phyloP scores from a whole-genome alignment of 2,797 vertebrate genomes.

The Erithacus rubecula region DNA sequence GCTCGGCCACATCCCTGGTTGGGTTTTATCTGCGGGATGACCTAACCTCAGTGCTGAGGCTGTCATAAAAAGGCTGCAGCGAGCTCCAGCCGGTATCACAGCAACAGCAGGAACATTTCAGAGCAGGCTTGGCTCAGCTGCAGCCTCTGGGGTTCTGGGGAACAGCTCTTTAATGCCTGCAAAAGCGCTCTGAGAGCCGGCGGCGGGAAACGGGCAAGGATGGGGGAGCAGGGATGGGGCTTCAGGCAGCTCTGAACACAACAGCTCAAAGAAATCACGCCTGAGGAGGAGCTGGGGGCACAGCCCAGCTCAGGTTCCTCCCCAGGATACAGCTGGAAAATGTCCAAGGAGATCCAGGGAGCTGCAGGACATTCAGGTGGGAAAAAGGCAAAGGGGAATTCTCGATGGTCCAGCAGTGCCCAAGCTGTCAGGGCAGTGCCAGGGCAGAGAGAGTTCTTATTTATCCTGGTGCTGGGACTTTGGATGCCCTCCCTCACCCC shows the following conservation, averaged over 20 bases:
- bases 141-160: slow-evolving; percentile 46
- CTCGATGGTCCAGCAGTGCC: not conserved
- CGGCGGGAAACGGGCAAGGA: not conserved
- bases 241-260: not conserved
- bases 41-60: not conserved
- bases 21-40: not conserved
- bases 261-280: not conserved
- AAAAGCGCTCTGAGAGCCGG: not conserved
- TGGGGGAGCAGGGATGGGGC: not conserved
- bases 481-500: not conserved
- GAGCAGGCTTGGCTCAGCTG: not conserved
- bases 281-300: not conserved
- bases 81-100: slow-evolving; percentile 32
- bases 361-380: not conserved
- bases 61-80: not conserved
- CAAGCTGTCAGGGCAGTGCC: not conserved
- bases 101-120: slow-evolving; percentile 38
- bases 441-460: not conserved
- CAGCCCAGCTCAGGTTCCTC: not conserved
- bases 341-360: not conserved
- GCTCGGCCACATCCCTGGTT: not conserved
- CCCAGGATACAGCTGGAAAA: not conserved
- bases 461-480: not conserved
- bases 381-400: not conserved
- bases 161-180: slow-evolving; percentile 38